Evolutionary conservation across 2,888 invertebrate species (phyloP), one percentile per base, ranked within the genome.

Genomic region (Drosophila neonasuta): DNA sequence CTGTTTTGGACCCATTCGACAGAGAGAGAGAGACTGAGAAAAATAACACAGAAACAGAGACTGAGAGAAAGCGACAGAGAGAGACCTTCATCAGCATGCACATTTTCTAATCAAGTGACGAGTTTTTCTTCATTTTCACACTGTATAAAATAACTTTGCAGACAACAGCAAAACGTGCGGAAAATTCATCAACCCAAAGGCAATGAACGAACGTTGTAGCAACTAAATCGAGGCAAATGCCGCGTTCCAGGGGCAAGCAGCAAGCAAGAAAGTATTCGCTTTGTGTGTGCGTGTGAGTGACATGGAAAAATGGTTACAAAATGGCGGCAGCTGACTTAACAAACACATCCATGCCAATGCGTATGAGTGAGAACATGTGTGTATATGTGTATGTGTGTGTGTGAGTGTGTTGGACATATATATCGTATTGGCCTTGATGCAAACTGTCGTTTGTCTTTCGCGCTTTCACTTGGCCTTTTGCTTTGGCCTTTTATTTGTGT

Each of bases 251-350:
- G 66, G 48, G 66, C 52, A 57, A 17, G 48, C 30, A n/a, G 57
- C 62, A 45, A 45, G 66, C 51, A 60, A 32, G 30, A 36, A 59
- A 39, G 55, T 46, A 51, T 55, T 74, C 61, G 55, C 65, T 62
- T 64, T 82, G 68, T 82, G 63, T 85, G 72, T 82, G 83, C 60
- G 59, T 81, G 71, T 82, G 65, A 80, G 74, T 82, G 83, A 74
- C 80, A 80, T 85, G 80, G 70, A 75, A 78, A 86, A 84, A 86
- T 76, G 71, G 71, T 63, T 81, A 76, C 81, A 84, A 86, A 81
- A 81, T 81, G 86, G 81, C 76, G 86, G 69, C 87, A 82, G 68
- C 79, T 86, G 80, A 81, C 85, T 85, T 82, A 71, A 79, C 84
- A 71, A 68, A 74, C 74, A 77, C 68, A 77, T 46, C 57, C 68